phyloP scores from a whole-genome alignment of 2,888 invertebrate species.

The Ephialtes manifestator region DNA sequence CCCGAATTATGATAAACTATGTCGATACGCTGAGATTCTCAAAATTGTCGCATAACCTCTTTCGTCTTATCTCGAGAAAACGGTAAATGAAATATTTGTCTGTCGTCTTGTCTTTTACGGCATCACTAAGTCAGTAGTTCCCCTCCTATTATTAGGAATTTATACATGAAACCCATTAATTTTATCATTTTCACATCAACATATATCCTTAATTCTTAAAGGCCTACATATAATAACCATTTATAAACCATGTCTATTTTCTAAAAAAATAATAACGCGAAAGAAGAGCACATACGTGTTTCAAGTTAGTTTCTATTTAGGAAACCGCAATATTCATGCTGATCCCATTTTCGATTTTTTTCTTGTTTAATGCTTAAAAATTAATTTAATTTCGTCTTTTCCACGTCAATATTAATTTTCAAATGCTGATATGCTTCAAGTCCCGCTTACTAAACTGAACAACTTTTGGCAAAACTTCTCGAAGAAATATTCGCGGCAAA shows the following conservation, averaged over 20 bases:
- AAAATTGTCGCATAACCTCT: no score
- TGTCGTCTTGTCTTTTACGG: no score
- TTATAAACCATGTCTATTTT: not conserved
- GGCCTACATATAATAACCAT: not conserved
- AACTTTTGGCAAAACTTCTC: not conserved
- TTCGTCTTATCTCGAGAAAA: no score
- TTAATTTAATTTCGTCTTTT: not conserved
- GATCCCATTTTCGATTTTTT: not conserved
- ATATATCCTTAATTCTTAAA: no score
- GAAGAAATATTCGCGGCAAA: slow-evolving; percentile 1
- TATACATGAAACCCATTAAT: no score
- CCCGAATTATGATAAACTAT: no score
- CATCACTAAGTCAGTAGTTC: no score
- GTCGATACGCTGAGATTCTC: no score
- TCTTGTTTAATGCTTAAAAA: not conserved
- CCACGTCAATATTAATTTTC: not conserved
- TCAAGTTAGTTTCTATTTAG: no score
- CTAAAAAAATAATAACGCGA: not conserved
- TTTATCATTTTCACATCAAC: no score
- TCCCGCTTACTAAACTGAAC: not conserved
- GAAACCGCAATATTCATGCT: not conserved
- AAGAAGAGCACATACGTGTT: not conserved
- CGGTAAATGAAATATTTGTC: no score
- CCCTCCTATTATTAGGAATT: no score
- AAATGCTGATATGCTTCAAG: not conserved